phyloP scores from a whole-genome alignment of 2,888 invertebrate species.

The Amblyteles armatorius region DNA sequence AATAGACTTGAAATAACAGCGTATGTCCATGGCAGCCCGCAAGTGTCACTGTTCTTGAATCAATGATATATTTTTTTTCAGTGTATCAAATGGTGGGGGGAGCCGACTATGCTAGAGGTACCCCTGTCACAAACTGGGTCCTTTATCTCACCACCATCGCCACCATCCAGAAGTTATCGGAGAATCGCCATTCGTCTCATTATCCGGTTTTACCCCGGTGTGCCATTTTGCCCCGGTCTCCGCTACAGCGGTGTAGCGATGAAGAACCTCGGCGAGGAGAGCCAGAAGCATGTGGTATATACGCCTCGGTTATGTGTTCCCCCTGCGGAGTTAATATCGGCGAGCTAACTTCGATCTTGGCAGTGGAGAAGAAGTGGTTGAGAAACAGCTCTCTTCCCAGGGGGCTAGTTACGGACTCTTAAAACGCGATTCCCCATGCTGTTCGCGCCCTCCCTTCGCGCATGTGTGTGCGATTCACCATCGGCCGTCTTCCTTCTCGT shows the following conservation, averaged over 20 bases:
- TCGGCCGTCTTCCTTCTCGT: constrained; percentile 22
- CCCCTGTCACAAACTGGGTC: too few species aligned
- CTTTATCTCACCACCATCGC: too few species aligned
- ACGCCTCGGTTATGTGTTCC: constrained; percentile 31
- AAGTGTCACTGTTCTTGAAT: too few species aligned
- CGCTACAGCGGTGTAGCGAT: constrained; percentile 13
- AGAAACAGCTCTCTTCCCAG: constrained; percentile 70
- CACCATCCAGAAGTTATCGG: too few species aligned
- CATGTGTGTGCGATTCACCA: constrained; percentile 1
- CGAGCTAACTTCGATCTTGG: constrained; percentile 54
- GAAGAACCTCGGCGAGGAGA: not conserved
- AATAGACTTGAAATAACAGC: too few species aligned
- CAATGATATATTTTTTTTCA: too few species aligned
- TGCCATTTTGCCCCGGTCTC: too few species aligned
- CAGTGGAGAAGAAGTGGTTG: constrained; percentile 66
- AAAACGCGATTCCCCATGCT: constrained; percentile 64
- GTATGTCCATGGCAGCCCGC: too few species aligned
- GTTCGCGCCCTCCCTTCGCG: constrained; percentile 48
- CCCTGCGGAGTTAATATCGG: constrained; percentile 64
- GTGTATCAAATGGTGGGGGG: too few species aligned
- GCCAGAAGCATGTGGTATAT: constrained; percentile 47
- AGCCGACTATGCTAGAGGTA: too few species aligned
- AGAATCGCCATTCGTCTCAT: too few species aligned
- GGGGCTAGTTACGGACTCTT: constrained; percentile 68
- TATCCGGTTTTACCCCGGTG: too few species aligned